Conservation (phyloP, 2,113 vertebrate genomes). For the Oryzias melastigma region DNA sequence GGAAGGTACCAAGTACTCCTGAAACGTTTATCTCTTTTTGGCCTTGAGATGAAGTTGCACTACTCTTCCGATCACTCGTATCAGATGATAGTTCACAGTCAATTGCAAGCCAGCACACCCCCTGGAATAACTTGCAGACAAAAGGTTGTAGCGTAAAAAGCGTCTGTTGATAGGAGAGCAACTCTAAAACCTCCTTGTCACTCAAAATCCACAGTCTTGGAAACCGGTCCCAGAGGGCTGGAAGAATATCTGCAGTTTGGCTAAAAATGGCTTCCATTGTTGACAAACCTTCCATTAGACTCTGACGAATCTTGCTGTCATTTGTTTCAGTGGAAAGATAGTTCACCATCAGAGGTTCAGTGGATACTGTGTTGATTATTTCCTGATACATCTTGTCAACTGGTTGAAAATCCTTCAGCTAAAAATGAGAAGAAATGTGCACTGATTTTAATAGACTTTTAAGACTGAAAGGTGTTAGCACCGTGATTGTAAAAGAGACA, state of each 20-base stretch:
- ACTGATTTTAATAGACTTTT: not conserved
- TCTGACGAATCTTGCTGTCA: slow-evolving; percentile 47
- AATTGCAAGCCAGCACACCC: slow-evolving; percentile 67
- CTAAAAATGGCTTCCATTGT: slow-evolving; percentile 76
- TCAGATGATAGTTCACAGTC: slow-evolving; percentile 7
- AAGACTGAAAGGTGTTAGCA: not conserved
- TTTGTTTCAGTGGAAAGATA: slow-evolving; percentile 56
- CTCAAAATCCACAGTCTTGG: slow-evolving; percentile 85
- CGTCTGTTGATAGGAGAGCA: slow-evolving; percentile 68
- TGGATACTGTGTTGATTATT: slow-evolving; percentile 68
- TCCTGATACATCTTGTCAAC: slow-evolving; percentile 76
- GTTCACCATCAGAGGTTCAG: slow-evolving; percentile 73
- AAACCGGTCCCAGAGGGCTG: slow-evolving; percentile 66
- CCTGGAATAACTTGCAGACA: slow-evolving; percentile 78
- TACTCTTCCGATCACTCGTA: slow-evolving; percentile 4
- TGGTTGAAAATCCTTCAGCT: slow-evolving; percentile 75
- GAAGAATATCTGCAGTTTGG: slow-evolving; percentile 67
- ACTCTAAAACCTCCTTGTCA: slow-evolving; percentile 75
- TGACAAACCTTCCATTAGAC: slow-evolving; percentile 66
- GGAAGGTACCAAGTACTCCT: slow-evolving; percentile 68
- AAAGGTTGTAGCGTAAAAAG: slow-evolving; percentile 64
- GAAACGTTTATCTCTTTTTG: slow-evolving; percentile 45
- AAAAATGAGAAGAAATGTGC: not conserved
- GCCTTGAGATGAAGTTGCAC: slow-evolving; percentile 13
- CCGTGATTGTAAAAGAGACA: slow-evolving; percentile 10